Evolutionary conservation across 1,140 invertebrate genomes (phyloP).

Genomic region (Medauroidea extradentata): DNA sequence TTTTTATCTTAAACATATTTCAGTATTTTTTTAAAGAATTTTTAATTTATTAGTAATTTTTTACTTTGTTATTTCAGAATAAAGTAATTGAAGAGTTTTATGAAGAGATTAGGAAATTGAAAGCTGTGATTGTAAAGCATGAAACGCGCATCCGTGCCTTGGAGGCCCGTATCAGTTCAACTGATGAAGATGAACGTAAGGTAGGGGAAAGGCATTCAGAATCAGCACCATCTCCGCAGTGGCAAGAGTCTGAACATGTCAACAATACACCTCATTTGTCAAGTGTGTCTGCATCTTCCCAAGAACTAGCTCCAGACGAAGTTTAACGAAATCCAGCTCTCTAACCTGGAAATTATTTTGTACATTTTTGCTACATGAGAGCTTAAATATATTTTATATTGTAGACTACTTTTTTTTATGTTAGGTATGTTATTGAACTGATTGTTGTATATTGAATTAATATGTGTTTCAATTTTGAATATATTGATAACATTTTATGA

Average conservation of each 20-base stretch:
- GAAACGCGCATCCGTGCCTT: conserved; percentile 79
- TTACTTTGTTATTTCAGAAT: conserved; percentile 41
- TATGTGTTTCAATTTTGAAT: too few species aligned
- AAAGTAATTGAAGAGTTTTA: conserved; percentile 74
- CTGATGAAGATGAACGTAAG: not conserved
- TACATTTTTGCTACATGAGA: too few species aligned
- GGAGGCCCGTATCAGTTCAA: conserved; percentile 49
- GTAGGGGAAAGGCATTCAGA: conserved; percentile 9
- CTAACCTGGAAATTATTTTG: too few species aligned
- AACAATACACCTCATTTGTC: conserved; percentile 1
- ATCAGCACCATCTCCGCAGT: not conserved
- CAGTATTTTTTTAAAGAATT: not conserved
- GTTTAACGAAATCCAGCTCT: conserved; percentile 7
- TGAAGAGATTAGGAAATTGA: conserved; percentile 84
- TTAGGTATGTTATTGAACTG: too few species aligned
- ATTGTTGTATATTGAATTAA: too few species aligned
- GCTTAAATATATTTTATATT: too few species aligned
- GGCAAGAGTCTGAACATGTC: not conserved
- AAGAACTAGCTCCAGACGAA: conserved; percentile 15
- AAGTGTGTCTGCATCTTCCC: not conserved
- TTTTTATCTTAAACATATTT: too few species aligned
- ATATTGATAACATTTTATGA: too few species aligned
- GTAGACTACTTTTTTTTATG: too few species aligned
- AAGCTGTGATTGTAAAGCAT: conserved; percentile 90
- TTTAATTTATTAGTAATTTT: not conserved